Base-by-base conservation (phyloP, 1,140 invertebrate genomes). In the Cotesia typhae region DNA sequence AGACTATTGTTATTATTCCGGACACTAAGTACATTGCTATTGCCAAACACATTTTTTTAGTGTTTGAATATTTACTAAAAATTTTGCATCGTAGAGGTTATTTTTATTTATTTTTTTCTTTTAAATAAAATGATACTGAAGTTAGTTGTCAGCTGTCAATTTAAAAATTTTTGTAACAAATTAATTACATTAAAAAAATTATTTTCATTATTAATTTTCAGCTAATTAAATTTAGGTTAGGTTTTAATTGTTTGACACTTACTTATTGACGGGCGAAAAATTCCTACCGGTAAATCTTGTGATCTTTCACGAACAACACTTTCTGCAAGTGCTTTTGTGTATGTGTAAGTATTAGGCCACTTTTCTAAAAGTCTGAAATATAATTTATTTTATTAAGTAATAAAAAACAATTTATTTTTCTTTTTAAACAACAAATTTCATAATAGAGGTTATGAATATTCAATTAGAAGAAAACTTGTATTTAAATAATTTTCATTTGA, bases 311-410 rank as follows among this genome's bases (percentile, higher is more conserved):
- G 84, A 0, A 94, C 70, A 9, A 92, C 83, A 63, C 89, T 88
- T 80, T 94, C 93, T 0, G 92, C 90, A 36, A 94, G 77, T 1
- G 91, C 91, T 87, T 94, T 94, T 2, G 92, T 93, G 74, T 92
- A 93, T 1, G 92, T 91, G 78, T 94, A 94, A 1, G 92, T 92
- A 77, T 94, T 94, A 0, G 92, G 91, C 87, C 91, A 90, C 10
- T 88, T 86, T 64, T 89, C 89, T 9, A 93, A 79, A 55, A 91
- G 84, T 70, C 91, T 92, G 80, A 7, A 82, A 84, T 72, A 68
- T 9, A 61, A 38, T 66, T 37, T n/a, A 64, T 51, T 35, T 63
- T 28, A 7, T 35, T 9, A 36, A 63, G 12, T 3, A 70, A 28
- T 28, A 2, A 28, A 28, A 28, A 28, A 28, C 28, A 28, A 28